phyloP scores from a whole-genome alignment of 2,888 invertebrate species.

The Stratiomys singularior region DNA sequence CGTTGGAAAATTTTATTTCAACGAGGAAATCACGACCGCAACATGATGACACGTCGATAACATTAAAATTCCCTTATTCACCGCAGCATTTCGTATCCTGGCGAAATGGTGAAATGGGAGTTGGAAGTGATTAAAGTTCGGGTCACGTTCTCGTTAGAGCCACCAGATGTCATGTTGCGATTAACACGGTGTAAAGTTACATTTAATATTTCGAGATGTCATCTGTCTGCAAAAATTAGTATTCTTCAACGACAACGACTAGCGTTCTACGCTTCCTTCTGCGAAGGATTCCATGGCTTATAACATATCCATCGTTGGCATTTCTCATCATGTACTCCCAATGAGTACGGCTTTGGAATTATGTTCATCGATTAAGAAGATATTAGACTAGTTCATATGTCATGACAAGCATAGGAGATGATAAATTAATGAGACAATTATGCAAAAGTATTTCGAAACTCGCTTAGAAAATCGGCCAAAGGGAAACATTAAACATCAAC shows the following conservation, averaged over 20 bases:
- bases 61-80: slow-evolving; percentile 51
- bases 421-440: no score
- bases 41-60: slow-evolving; percentile 45
- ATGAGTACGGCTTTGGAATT: background rate
- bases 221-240: slow-evolving; percentile 54
- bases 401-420: background rate
- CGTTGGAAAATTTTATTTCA: background rate
- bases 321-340: background rate
- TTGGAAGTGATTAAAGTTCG: slow-evolving; percentile 47
- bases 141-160: slow-evolving; percentile 56
- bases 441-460: no score
- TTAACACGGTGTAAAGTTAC: slow-evolving; percentile 56
- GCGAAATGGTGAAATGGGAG: slow-evolving; percentile 5
- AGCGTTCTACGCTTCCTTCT: slow-evolving; percentile 37
- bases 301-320: background rate
- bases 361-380: background rate
- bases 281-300: background rate
- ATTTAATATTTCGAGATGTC: slow-evolving; percentile 52
- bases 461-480: no score
- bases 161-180: slow-evolving; percentile 57
- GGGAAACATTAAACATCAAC: no score
- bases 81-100: background rate
- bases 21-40: slow-evolving; percentile 35
- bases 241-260: slow-evolving; percentile 46
- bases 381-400: background rate